phyloP scores from a whole-genome alignment of 2,797 vertebrate species.

The Bucorvus abyssinicus region DNA sequence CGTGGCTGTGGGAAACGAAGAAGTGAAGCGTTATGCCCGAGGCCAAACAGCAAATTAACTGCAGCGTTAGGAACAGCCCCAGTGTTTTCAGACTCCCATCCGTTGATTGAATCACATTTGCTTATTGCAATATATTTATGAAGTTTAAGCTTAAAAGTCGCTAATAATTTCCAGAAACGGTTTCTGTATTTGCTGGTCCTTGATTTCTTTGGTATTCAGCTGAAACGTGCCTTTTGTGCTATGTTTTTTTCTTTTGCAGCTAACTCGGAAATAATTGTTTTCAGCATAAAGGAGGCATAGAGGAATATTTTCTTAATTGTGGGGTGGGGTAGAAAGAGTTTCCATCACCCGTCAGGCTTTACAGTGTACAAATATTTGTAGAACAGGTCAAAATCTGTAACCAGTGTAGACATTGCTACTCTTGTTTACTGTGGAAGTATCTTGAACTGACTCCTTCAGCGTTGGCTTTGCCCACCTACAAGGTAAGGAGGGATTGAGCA shows the following conservation, averaged over 20 bases:
- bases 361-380: constrained; percentile 18
- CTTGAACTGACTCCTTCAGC: neutral
- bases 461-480: neutral
- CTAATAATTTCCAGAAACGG: constrained; percentile 50
- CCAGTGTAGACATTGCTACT: neutral
- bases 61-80: constrained; percentile 31
- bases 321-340: neutral
- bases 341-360: neutral
- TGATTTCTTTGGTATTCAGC: constrained; percentile 40
- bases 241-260: constrained; percentile 6
- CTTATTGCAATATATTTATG: constrained; percentile 69
- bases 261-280: neutral
- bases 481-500: neutral
- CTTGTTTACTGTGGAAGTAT: neutral
- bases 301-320: neutral
- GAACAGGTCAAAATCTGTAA: constrained; percentile 15
- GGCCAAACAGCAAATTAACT: constrained; percentile 13
- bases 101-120: constrained; percentile 23
- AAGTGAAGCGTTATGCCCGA: neutral
- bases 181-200: constrained; percentile 33
- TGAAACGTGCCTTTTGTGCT: constrained; percentile 34
- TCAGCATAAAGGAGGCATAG: neutral
- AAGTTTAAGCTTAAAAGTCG: constrained; percentile 61
- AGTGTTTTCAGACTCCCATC: constrained; percentile 14
- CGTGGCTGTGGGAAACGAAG: neutral